phyloP scores from a whole-genome alignment of 2,797 vertebrate genomes.

The Tachyglossus aculeatus region DNA sequence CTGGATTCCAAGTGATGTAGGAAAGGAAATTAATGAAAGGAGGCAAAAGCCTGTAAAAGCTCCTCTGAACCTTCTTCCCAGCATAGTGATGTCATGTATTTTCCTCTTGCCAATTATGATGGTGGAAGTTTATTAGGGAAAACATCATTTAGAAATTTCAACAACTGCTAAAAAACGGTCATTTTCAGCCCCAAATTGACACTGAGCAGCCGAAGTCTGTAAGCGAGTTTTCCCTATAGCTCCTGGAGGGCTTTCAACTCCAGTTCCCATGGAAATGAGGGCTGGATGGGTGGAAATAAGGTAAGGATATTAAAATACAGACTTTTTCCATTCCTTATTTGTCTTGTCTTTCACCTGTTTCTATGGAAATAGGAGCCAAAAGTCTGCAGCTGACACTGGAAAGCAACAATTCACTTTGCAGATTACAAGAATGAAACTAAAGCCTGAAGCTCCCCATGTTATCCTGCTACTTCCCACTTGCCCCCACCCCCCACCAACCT shows the following conservation, averaged over 20 bases:
- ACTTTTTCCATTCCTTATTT: constrained; percentile 2
- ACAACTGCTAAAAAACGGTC: constrained; percentile 27
- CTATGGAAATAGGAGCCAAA: constrained; percentile 7
- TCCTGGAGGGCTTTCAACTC: background rate
- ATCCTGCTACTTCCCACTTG: too few species aligned
- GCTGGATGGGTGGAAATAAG: background rate
- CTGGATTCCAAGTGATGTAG: background rate
- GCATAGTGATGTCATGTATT: background rate
- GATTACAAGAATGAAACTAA: background rate
- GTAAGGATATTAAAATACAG: background rate
- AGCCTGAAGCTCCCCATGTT: too few species aligned
- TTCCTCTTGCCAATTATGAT: constrained; percentile 20
- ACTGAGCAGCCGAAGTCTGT: constrained; percentile 5
- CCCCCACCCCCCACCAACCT: too few species aligned
- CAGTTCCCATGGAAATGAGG: constrained; percentile 35
- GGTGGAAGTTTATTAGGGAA: constrained; percentile 38
- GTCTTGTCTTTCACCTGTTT: constrained; percentile 7
- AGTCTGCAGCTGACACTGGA: background rate
- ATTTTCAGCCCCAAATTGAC: constrained; percentile 29
- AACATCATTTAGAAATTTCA: constrained; percentile 40
- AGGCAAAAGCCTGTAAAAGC: background rate
- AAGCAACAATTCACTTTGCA: background rate
- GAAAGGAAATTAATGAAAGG: background rate
- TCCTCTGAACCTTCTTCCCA: constrained; percentile 6
- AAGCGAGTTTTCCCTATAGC: constrained; percentile 4